Evolutionary conservation across 2,113 vertebrate genomes (phyloP).

Genomic region (Ellobius talpinus): DNA sequence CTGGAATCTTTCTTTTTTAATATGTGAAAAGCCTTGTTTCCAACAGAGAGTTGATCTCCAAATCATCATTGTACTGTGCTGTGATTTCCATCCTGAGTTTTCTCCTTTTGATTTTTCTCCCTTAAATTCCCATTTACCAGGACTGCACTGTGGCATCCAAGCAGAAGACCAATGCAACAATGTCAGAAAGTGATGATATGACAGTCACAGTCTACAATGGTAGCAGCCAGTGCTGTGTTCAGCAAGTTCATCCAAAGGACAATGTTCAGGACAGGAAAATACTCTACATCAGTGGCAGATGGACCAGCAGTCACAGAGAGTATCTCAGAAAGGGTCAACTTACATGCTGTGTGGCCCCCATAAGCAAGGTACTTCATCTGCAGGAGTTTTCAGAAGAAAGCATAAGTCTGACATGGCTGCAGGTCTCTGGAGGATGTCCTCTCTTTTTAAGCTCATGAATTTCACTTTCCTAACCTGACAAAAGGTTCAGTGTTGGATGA

Average conservation of each 20-base stretch:
- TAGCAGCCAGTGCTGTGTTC: constrained; percentile 47
- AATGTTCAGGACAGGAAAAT: constrained; percentile 56
- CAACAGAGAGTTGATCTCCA: neutral
- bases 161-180: constrained; percentile 64
- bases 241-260: constrained; percentile 77
- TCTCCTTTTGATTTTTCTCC: constrained; percentile 30
- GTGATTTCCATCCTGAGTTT: neutral
- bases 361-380: constrained; percentile 24
- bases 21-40: neutral
- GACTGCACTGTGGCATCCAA: neutral
- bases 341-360: constrained; percentile 64
- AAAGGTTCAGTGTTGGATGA: constrained; percentile 67
- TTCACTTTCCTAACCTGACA: constrained; percentile 79
- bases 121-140: constrained; percentile 49
- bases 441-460: constrained; percentile 78
- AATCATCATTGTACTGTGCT: neutral
- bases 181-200: constrained; percentile 76
- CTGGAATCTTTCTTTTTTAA: neutral
- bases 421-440: constrained; percentile 61
- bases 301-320: constrained; percentile 72
- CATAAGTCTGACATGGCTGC: constrained; percentile 16
- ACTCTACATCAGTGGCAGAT: constrained; percentile 62
- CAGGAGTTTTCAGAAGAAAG: neutral
- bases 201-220: constrained; percentile 64
- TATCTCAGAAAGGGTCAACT: constrained; percentile 63